Percentiles rank a stretch among this genome's conserved stretches.
Evolutionary conservation across 2,797 vertebrate genomes (phyloP).

Genomic region (Acestrorhynchus altus): DNA sequence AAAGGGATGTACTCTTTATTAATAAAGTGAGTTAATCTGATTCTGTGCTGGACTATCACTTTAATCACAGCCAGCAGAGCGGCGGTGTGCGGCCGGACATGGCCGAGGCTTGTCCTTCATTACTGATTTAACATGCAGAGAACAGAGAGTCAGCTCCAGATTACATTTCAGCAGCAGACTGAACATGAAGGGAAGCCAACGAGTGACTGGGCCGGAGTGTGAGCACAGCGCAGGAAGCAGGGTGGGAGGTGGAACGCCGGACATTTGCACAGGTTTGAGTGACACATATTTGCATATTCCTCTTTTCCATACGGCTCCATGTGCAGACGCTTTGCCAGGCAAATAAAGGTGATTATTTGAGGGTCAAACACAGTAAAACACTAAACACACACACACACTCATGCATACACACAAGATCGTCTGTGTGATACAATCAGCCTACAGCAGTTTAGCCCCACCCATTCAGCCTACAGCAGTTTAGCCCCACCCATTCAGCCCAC

Average conservation of each 20-base stretch:
- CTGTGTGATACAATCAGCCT: no score
- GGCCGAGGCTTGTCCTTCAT: not conserved
- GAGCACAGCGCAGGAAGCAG: not conserved
- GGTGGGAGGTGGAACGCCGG: not conserved
- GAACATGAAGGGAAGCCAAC: no score
- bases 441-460: no score
- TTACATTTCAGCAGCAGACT: not conserved
- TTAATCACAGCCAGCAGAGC: not conserved
- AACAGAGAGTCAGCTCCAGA: not conserved
- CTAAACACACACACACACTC: not conserved
- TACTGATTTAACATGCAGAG: not conserved
- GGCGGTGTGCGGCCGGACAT: not conserved
- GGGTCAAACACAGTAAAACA: not conserved
- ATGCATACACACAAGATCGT: no score
- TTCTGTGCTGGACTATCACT: not conserved
- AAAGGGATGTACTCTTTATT: no score
- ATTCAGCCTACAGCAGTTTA: no score
- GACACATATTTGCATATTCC: not conserved
- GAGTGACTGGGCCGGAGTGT: not conserved
- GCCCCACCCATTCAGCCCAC: no score
- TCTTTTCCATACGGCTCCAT: not conserved
- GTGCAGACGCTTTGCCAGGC: not conserved
- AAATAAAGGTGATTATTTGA: not conserved
- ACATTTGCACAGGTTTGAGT: constrained; percentile 1
- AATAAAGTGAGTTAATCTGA: no score